Conservation (phyloP, 1,140 invertebrate genomes). For the Berghia stephanieae region DNA sequence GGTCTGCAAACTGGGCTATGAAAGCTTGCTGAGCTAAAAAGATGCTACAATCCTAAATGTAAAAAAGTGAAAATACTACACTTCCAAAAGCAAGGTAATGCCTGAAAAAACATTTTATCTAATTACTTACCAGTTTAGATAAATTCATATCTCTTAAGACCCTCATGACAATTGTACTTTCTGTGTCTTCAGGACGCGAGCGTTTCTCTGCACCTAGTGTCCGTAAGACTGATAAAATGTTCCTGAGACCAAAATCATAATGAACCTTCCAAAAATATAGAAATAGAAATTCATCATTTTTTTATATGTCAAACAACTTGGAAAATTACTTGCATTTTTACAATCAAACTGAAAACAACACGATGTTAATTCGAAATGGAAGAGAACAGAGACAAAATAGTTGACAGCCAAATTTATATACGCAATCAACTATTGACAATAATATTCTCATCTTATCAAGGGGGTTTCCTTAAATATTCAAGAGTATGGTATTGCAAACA, state of each 20-base stretch:
- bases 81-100: too few species aligned
- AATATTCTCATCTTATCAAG: too few species aligned
- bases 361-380: not conserved
- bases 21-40: too few species aligned
- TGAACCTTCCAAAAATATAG: constrained; percentile 86
- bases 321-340: not conserved
- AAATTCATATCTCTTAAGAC: constrained; percentile 97
- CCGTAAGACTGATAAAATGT: constrained; percentile 92
- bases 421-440: too few species aligned
- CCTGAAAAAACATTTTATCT: too few species aligned
- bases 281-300: not conserved
- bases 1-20: too few species aligned
- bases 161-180: constrained; percentile 95
- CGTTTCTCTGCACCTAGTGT: constrained; percentile 91
- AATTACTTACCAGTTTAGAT: constrained; percentile 82
- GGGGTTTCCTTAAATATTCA: too few species aligned
- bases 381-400: not conserved
- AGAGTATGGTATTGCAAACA: too few species aligned
- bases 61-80: constrained; percentile 6
- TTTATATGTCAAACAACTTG: not conserved
- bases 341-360: not conserved
- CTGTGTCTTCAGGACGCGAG: constrained; percentile 88
- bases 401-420: not conserved
- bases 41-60: not conserved
- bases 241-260: constrained; percentile 95